Base-by-base conservation (phyloP, 2,113 vertebrate genomes). In the Gnathonemus longibarbis region DNA sequence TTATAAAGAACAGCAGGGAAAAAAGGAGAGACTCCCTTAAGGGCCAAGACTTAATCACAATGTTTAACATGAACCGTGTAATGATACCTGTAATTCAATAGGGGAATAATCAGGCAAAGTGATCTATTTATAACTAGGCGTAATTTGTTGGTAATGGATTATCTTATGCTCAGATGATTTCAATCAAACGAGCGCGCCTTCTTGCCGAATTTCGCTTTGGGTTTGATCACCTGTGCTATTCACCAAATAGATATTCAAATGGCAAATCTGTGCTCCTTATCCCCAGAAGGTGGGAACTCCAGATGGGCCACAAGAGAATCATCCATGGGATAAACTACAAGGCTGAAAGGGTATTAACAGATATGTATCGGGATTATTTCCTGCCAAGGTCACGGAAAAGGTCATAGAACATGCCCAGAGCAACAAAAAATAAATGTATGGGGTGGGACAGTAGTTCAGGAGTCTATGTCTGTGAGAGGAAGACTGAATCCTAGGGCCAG, bases 61-160 rank as follows among this genome's bases (percentile, higher is more conserved):
- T 87, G 85, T 87, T 87, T 87, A 87, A 87, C 85, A 87, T 56
- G 49, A 87, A 87, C 27, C 49, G 85, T 87, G 50, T 53, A 87
- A 87, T 53, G 85, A 87, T 87, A 87, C 27, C 85, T 87, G 49
- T 87, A 52, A 87, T 53, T 87, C 85, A 87, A 53, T 52, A 87
- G 48, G 50, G 85, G 49, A 15, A 87, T 87, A 87, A 87, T 53
- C 85, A 53, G 85, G 48, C 85, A 56, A 87, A 87, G 85, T 53
- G 85, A 87, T 87, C 85, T 87, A 53, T 53, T 87, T 87, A 87
- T 87, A 87, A 87, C 85, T 87, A 53, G 27, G 31, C 35, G 0
- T 87, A 87, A 87, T 87, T 87, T 87, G 85, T 53, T 53, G 50
- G 50, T 87, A 87, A 87, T 87, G 85, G 85, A 87, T 87, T 87